A percentile compares a stretch with the other conserved stretches of the same genome.
Evolutionary conservation across 2,797 vertebrate species (phyloP).

Genomic region (Enteromius trimaculatus): DNA sequence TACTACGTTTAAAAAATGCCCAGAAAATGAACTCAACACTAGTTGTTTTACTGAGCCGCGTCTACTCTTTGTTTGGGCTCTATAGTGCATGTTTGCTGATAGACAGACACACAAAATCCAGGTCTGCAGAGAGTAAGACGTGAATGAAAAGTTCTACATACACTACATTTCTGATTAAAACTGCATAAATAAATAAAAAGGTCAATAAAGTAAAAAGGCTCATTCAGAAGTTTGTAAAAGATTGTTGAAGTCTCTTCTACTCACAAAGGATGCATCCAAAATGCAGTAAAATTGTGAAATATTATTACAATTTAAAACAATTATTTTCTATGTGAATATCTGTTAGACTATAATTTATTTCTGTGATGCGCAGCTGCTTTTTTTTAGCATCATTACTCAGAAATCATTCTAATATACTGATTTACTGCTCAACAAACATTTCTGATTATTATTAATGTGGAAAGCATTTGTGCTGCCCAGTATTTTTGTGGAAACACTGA

Average conservation of each 20-base stretch:
- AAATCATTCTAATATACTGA: too few relatives aligned
- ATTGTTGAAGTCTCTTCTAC: background rate
- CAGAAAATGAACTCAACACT: constrained; percentile 4
- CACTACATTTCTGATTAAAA: background rate
- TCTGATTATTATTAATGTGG: background rate
- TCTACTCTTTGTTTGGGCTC: background rate
- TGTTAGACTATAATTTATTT: background rate
- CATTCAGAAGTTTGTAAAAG: background rate
- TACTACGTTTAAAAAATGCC: background rate
- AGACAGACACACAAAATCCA: background rate
- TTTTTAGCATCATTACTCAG: too few relatives aligned
- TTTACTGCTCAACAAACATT: background rate
- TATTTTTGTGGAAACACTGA: too few relatives aligned
- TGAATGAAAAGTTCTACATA: background rate
- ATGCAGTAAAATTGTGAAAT: background rate
- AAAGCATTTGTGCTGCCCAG: background rate
- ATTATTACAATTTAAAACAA: background rate
- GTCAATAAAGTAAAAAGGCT: background rate
- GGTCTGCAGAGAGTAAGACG: background rate
- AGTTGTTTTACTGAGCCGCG: background rate
- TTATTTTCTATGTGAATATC: background rate
- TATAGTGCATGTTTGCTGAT: background rate
- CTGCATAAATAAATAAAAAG: background rate
- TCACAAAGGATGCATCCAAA: background rate
- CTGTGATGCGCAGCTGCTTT: background rate